phyloP scores from a whole-genome alignment of 2,113 vertebrate genomes.

The Chlorocebus sabaeus region DNA sequence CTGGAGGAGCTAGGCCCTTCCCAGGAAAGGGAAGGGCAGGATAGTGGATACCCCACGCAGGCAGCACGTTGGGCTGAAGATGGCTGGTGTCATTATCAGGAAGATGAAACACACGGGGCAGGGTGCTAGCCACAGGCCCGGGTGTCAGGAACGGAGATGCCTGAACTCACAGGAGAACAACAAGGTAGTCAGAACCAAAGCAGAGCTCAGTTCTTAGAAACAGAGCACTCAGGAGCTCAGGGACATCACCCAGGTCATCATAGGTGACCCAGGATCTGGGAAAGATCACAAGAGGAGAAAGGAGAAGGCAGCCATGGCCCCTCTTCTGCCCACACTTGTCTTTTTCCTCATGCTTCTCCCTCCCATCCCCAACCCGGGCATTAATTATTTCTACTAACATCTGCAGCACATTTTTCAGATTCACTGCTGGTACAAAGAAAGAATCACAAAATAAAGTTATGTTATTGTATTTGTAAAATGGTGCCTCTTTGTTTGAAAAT shows the following conservation, averaged over 20 bases:
- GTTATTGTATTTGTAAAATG: slow-evolving; percentile 68
- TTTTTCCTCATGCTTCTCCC: not conserved
- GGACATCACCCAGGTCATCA: too few relatives aligned
- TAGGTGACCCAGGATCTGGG: not conserved
- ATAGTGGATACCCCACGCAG: not conserved
- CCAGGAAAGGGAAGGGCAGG: not conserved
- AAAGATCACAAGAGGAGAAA: not conserved
- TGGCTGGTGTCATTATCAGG: too few relatives aligned
- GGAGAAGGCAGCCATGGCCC: rapidly evolving
- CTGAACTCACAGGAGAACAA: rapidly evolving
- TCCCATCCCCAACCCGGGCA: not conserved
- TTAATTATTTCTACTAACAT: slow-evolving; percentile 25
- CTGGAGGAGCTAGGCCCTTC: not conserved
- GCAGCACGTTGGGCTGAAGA: not conserved
- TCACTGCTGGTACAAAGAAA: not conserved
- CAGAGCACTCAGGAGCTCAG: not conserved
- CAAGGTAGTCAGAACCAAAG: not conserved
- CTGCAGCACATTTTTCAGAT: not conserved
- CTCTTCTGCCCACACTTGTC: not conserved
- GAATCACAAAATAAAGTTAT: slow-evolving; percentile 45
- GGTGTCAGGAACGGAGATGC: not conserved
- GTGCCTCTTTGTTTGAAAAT: slow-evolving; percentile 81
- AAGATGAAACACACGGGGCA: not conserved
- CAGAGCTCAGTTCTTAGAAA: not conserved
- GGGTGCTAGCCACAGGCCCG: not conserved